Percentiles rank a stretch among this genome's conserved stretches.
Evolutionary conservation across 2,888 invertebrate species (phyloP).

Genomic region (Andrena haemorrhoa): DNA sequence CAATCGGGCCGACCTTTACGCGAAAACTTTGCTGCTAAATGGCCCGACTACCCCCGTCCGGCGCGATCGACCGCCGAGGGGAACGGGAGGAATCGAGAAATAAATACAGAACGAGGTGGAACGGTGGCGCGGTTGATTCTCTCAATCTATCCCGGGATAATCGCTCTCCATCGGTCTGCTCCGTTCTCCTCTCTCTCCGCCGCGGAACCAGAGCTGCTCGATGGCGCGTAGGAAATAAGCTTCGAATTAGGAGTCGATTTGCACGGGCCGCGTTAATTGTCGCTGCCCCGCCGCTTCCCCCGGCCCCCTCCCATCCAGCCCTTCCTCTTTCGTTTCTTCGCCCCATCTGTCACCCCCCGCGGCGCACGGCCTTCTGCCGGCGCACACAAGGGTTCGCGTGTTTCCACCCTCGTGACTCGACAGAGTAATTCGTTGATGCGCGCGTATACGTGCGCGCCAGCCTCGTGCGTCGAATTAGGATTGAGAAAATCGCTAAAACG

Average conservation of each 20-base stretch:
- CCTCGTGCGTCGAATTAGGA: slow-evolving; percentile 33
- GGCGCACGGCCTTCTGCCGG: slow-evolving; percentile 39
- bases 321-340: background rate
- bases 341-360: slow-evolving; percentile 42
- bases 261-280: slow-evolving; percentile 75
- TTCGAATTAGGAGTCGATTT: slow-evolving; percentile 75
- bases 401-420: slow-evolving; percentile 69
- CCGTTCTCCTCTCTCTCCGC: background rate
- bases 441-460: slow-evolving; percentile 32
- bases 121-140: background rate
- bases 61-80: background rate
- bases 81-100: background rate
- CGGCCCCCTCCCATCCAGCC: slow-evolving; percentile 2
- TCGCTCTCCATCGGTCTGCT: background rate
- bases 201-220: slow-evolving; percentile 38
- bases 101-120: slow-evolving; percentile 7
- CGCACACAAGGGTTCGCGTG: slow-evolving; percentile 51
- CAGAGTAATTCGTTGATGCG: slow-evolving; percentile 61
- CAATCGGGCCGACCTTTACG: slow-evolving; percentile 19
- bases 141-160: slow-evolving; percentile 1
- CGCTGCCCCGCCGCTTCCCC: slow-evolving; percentile 47
- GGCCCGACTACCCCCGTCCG: background rate
- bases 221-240: slow-evolving; percentile 73
- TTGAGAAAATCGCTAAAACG: slow-evolving; percentile 73
- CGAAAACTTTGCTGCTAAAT: slow-evolving; percentile 25